These are phyloP conservation scores for Myotis lucifugus DNA, from an alignment of 2,113 vertebrate genomes.

Conservation along the genomic window DNA sequence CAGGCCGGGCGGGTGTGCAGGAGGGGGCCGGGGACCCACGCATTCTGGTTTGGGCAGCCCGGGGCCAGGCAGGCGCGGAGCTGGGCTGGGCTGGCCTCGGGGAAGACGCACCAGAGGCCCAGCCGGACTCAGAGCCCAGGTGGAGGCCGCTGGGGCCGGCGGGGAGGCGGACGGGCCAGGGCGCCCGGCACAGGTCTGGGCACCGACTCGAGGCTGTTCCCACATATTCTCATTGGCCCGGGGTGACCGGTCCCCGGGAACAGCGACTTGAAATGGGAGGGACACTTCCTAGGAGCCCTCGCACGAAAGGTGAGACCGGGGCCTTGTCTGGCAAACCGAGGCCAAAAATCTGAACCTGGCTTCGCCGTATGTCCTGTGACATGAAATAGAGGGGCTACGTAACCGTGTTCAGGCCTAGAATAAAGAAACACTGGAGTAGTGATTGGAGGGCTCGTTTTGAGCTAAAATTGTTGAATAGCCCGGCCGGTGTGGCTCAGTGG, in stretches of 20 bases:
- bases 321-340: neutral
- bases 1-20: neutral
- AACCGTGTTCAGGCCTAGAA: neutral
- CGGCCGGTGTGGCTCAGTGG: no score
- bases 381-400: neutral
- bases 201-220: rapidly evolving
- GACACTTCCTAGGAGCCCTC: neutral
- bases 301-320: neutral
- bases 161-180: rapidly evolving
- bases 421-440: neutral
- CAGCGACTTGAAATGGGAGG: neutral
- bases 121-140: rapidly evolving
- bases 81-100: neutral
- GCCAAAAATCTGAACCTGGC: neutral
- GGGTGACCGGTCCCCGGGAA: no score
- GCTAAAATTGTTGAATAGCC: neutral
- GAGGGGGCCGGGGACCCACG: neutral
- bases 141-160: neutral
- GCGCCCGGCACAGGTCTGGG: neutral
- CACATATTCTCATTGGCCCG: no score
- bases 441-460: neutral
- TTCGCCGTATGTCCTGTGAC: neutral
- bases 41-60: neutral
- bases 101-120: neutral
- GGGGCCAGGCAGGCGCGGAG: rapidly evolving